Evolutionary conservation across 2,113 vertebrate species (phyloP).

Genomic region (Chiloscyllium plagiosum): DNA sequence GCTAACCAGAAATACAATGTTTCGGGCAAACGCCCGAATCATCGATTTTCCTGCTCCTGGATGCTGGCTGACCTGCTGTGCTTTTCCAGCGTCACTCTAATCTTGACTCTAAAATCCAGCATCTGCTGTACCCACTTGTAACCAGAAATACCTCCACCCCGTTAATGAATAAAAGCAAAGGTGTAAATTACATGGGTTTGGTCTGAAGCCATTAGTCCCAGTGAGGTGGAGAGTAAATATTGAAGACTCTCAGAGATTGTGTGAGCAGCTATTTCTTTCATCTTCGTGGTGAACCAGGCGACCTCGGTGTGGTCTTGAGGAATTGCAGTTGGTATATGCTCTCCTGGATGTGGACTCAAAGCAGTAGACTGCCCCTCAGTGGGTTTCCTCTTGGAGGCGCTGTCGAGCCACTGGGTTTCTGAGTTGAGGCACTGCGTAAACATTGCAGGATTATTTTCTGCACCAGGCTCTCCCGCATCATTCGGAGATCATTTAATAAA

Average conservation of each 20-base stretch:
- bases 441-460: neutral
- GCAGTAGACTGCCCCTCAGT: neutral
- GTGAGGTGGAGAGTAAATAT: neutral
- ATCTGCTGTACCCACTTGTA: too few species aligned
- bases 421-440: neutral
- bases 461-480: neutral
- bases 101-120: too few species aligned
- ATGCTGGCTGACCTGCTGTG: too few species aligned
- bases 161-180: too few species aligned
- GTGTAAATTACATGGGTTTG: neutral
- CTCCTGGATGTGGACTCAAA: too few species aligned
- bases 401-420: neutral
- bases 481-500: constrained; percentile 2
- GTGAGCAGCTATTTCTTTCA: neutral
- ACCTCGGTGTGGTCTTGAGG: neutral
- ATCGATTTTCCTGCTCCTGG: too few species aligned
- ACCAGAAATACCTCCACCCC: too few species aligned
- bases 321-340: neutral
- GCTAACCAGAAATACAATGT: too few species aligned
- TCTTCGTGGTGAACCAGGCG: neutral
- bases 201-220: neutral
- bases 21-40: too few species aligned
- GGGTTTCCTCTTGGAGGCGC: neutral
- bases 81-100: too few species aligned
- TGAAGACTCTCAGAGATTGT: neutral